A percentile compares a stretch with the other conserved stretches of the same genome.
Evolutionary conservation across 1,140 invertebrate species (phyloP).

Genomic region (Tetramorium alpestre): DNA sequence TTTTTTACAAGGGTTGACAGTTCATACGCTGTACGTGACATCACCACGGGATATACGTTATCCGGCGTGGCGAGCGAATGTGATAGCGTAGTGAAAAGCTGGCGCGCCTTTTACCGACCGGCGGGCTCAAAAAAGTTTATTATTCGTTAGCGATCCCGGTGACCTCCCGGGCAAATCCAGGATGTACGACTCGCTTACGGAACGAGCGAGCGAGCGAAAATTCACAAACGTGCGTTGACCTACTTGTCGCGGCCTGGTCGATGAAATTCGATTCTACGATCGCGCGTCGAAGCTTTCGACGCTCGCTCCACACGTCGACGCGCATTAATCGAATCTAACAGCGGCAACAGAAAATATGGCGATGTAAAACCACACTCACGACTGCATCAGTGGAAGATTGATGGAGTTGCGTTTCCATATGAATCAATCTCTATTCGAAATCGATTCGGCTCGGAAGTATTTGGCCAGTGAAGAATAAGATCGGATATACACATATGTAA

Average conservation of each 20-base stretch:
- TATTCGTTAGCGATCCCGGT: slow-evolving; percentile 49
- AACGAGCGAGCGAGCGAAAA: not conserved
- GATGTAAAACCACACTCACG: not conserved
- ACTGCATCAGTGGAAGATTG: not conserved
- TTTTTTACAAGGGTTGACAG: slow-evolving; percentile 40
- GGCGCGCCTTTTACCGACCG: slow-evolving; percentile 15
- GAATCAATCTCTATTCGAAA: slow-evolving; percentile 1
- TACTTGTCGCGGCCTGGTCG: slow-evolving; percentile 22
- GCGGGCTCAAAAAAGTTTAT: slow-evolving; percentile 40
- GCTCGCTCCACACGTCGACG: not conserved
- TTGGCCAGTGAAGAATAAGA: not conserved
- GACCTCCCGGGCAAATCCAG: not conserved
- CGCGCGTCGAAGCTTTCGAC: not conserved
- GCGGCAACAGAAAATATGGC: slow-evolving; percentile 13
- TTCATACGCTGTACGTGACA: slow-evolving; percentile 55
- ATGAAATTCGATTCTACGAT: slow-evolving; percentile 57
- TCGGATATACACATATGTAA: not conserved
- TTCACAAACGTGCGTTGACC: slow-evolving; percentile 17
- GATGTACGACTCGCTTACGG: not conserved
- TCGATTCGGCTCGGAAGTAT: not conserved
- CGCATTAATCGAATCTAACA: slow-evolving; percentile 17
- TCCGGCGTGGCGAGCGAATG: slow-evolving; percentile 33
- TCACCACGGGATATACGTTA: slow-evolving; percentile 24
- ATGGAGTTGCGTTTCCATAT: not conserved
- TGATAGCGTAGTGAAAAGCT: slow-evolving; percentile 53